Evolutionary conservation across 2,113 vertebrate genomes (phyloP), one percentile per base, ranked within the genome.

Genomic region (Clupea harengus): DNA sequence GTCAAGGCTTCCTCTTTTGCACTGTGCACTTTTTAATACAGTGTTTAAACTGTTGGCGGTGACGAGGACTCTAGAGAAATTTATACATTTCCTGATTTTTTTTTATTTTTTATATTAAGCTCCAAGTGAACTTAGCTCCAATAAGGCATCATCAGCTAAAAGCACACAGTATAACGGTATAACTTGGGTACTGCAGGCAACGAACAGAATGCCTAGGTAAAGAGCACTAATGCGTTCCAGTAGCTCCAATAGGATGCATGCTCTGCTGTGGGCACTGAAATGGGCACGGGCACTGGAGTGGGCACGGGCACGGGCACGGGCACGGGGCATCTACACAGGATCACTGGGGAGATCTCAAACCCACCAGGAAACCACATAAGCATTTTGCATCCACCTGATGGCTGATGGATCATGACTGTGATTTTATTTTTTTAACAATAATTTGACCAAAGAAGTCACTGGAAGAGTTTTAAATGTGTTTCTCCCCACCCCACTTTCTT

Each of bases 401-500:
- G 47, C 72, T 78, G 15, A 78, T 44, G 10, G 28, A 15, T 78
- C 32, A 4, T 78, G 72, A 78, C 15, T 78, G 25, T 78, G 72
- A 78, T 75, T n/a, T 0, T 72, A 11, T 15, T 78, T 78, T 72
- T 28, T 15, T 78, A 3, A 39, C 1, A n/a, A n/a, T 25, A 64
- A 20, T 57, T 22, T 9, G 6, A 25, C 10, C n/a, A 78, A 78
- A 78, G 72, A 78, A 17, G 32, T 78, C 4, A 17, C 25, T 32
- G 4, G 28, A 78, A 78, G 10, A 39, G 39, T 39, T 39, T 39
- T 39, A 39, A 39, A 39, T 39, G 57, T 64, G 25, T 60, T 57
- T 7, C 81, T 80, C 44, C 7, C 90, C 57, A 45, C 6, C 50
- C 2, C 2, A 39, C 39, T 7, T 90, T 6, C 88, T 0, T 46